A percentile compares a stretch with the other conserved stretches of the same genome.
Conservation (phyloP, 2,888 invertebrate genomes). For the Nasonovia ribisnigri region DNA sequence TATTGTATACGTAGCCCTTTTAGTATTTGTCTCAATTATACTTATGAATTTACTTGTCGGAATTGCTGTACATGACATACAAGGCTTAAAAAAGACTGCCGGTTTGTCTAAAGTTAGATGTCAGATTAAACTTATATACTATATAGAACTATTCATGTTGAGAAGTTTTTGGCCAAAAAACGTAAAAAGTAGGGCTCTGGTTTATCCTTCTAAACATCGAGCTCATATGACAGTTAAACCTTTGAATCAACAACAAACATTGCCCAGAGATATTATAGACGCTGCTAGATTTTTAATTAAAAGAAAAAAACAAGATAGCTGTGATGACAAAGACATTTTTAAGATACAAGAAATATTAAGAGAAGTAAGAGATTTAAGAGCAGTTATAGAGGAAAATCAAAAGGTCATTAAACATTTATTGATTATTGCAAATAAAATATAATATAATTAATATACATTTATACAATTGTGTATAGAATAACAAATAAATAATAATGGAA, state of each 20-base stretch:
- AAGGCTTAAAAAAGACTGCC: constrained; percentile 87
- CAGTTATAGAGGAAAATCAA: constrained; percentile 55
- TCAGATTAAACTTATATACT: constrained; percentile 87
- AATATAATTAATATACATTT: not conserved
- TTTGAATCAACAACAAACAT: constrained; percentile 83
- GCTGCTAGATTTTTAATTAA: constrained; percentile 86
- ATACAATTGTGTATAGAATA: not conserved
- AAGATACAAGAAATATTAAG: constrained; percentile 61
- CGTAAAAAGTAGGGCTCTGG: constrained; percentile 74
- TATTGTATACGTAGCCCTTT: constrained; percentile 83
- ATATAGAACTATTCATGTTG: constrained; percentile 85
- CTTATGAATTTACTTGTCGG: constrained; percentile 88
- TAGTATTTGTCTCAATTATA: constrained; percentile 87
- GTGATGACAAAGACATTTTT: constrained; percentile 8
- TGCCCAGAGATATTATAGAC: constrained; percentile 84
- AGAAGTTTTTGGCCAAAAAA: constrained; percentile 84
- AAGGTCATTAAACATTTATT: constrained; percentile 59
- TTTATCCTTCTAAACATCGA: constrained; percentile 84
- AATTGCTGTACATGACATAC: constrained; percentile 89
- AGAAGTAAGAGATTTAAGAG: constrained; percentile 55
- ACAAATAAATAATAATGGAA: not conserved
- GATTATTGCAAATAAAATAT: constrained; percentile 41
- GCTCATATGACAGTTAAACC: constrained; percentile 87
- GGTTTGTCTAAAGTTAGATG: constrained; percentile 85
- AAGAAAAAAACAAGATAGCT: constrained; percentile 70